These are phyloP conservation scores for Onychomys leucogaster DNA, from an alignment of 2,797 vertebrate genomes.

Conservation along the genomic window DNA sequence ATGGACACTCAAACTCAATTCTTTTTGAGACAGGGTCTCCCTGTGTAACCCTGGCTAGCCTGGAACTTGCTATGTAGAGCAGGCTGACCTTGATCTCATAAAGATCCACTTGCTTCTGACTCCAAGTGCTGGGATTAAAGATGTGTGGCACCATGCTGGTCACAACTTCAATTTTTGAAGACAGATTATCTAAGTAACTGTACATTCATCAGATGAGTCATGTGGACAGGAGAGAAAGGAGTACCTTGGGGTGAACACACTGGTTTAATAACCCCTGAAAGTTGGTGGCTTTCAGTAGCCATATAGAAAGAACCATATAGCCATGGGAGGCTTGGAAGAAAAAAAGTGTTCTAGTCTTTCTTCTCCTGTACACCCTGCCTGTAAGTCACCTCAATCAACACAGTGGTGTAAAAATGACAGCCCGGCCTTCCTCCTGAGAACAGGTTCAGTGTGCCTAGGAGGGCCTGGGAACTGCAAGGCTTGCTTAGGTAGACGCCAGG, in stretches of 20 bases:
- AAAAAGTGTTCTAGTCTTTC: background rate
- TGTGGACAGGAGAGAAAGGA: background rate
- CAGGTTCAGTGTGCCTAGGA: background rate
- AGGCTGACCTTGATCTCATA: background rate
- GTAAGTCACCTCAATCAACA: background rate
- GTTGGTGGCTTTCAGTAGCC: background rate
- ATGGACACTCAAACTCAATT: background rate
- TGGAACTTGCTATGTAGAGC: background rate
- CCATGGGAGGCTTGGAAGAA: background rate
- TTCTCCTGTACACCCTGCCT: background rate
- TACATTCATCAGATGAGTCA: background rate
- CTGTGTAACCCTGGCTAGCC: background rate
- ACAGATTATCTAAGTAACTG: background rate
- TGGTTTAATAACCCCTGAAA: background rate
- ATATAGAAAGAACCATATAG: fast-evolving
- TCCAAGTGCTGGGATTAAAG: background rate
- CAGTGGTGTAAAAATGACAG: background rate
- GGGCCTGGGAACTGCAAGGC: background rate
- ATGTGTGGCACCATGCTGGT: too few species aligned
- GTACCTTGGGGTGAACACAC: background rate
- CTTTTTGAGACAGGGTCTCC: background rate
- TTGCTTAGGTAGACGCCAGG: background rate
- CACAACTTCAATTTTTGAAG: background rate
- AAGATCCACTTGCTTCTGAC: background rate
- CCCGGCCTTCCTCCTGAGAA: background rate